These are phyloP conservation scores for Allygus modestus DNA, from an alignment of 2,888 invertebrate genomes.

Conservation along the genomic window DNA sequence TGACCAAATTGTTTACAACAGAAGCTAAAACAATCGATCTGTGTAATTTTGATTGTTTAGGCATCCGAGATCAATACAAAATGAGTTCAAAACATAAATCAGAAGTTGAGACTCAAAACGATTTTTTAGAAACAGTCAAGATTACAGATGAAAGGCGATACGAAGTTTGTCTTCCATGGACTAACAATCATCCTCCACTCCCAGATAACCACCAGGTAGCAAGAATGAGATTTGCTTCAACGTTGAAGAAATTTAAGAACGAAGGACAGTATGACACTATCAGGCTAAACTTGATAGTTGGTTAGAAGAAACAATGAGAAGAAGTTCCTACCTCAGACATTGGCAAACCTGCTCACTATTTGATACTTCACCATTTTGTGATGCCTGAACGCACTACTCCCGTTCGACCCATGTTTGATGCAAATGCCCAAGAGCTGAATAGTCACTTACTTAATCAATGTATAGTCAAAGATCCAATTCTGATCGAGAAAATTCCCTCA, in stretches of 20 bases:
- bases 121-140: conserved; percentile 69
- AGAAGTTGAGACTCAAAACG: conserved; percentile 9
- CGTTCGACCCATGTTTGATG: conserved; percentile 68
- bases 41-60: neutral
- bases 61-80: neutral
- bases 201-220: conserved; percentile 69
- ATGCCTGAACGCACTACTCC: conserved; percentile 65
- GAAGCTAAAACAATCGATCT: neutral
- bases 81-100: neutral
- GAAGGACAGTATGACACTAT: conserved; percentile 68
- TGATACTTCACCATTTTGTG: conserved; percentile 67
- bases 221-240: conserved; percentile 69
- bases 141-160: conserved; percentile 71
- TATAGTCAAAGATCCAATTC: conserved; percentile 67
- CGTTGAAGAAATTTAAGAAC: conserved; percentile 67
- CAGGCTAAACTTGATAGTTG: conserved; percentile 70
- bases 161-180: conserved; percentile 72
- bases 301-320: conserved; percentile 69
- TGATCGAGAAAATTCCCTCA: conserved; percentile 67
- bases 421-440: conserved; percentile 63
- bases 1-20: conserved; percentile 1
- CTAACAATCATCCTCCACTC: conserved; percentile 71
- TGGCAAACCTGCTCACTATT: conserved; percentile 25
- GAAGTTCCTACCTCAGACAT: conserved; percentile 61
- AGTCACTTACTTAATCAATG: conserved; percentile 68